A percentile compares a stretch with the other conserved stretches of the same genome.
These are phyloP conservation scores for Zaprionus capensis DNA, from an alignment of 1,140 invertebrate species.

Conservation along the genomic window DNA sequence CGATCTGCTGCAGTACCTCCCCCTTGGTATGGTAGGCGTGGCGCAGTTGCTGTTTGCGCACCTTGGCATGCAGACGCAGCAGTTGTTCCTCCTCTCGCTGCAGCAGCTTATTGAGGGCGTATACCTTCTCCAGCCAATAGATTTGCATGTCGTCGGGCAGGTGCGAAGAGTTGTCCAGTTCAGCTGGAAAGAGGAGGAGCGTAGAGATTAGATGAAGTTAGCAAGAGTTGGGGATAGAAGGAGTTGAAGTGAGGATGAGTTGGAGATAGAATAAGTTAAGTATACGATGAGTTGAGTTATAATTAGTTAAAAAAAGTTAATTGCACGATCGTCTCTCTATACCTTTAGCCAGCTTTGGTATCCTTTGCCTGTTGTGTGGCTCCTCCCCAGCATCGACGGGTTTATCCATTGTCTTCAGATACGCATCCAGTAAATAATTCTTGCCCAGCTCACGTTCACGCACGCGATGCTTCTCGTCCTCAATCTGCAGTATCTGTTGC, in stretches of 20 bases:
- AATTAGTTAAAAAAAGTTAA: not conserved
- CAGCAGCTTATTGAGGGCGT: slow-evolving; percentile 89
- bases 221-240: too few species aligned
- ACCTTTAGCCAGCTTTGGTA: slow-evolving; percentile 41
- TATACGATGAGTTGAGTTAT: too few species aligned
- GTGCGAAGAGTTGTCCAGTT: not conserved
- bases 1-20: slow-evolving; percentile 72
- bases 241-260: too few species aligned
- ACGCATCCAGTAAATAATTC: slow-evolving; percentile 92
- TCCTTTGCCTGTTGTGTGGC: slow-evolving; percentile 59
- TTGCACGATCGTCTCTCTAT: not conserved
- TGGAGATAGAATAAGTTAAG: too few species aligned
- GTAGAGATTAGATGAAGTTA: not conserved
- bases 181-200: not conserved
- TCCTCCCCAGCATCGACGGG: slow-evolving; percentile 62
- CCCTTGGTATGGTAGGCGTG: slow-evolving; percentile 86
- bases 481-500: slow-evolving; percentile 90
- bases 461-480: slow-evolving; percentile 89
- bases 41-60: slow-evolving; percentile 87
- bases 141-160: slow-evolving; percentile 85
- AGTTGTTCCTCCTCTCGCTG: slow-evolving; percentile 89
- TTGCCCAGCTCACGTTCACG: slow-evolving; percentile 90
- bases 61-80: slow-evolving; percentile 87
- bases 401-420: slow-evolving; percentile 87
- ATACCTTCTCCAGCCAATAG: slow-evolving; percentile 89